Evolutionary conservation across 2,797 vertebrate species (phyloP).

Genomic region (Pyrocephalus nanus): DNA sequence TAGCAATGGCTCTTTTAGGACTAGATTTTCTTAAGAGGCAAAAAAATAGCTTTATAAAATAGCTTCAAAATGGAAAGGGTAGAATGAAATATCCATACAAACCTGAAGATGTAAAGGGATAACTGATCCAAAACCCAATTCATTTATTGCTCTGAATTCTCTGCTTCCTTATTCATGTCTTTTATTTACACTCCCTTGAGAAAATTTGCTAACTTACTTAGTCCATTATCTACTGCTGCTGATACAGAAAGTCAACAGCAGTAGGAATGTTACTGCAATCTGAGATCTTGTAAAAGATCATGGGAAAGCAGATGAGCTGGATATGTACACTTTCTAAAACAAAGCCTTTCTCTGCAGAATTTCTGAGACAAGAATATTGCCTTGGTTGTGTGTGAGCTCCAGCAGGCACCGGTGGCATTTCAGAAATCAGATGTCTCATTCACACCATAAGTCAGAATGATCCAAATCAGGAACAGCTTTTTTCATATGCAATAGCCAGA

Average conservation of each 20-base stretch:
- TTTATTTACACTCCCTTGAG: not conserved
- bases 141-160: not conserved
- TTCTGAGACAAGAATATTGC: not conserved
- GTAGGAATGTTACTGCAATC: not conserved
- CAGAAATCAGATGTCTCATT: not conserved
- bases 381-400: not conserved
- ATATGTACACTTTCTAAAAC: not conserved
- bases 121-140: not conserved
- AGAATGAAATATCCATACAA: not conserved
- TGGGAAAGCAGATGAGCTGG: not conserved
- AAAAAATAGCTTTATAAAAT: not conserved
- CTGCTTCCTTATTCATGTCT: not conserved
- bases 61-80: not conserved
- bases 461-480: not conserved
- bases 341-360: not conserved
- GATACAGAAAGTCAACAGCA: not conserved
- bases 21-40: not conserved
- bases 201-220: not conserved
- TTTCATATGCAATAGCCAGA: not conserved
- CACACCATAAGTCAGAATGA: not conserved
- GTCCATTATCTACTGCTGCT: not conserved
- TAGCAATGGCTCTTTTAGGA: not conserved
- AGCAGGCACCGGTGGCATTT: fast-evolving
- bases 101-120: not conserved
- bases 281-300: not conserved